Base-by-base conservation (phyloP, 2,888 invertebrate species). In the Eurytoma adleriae region DNA sequence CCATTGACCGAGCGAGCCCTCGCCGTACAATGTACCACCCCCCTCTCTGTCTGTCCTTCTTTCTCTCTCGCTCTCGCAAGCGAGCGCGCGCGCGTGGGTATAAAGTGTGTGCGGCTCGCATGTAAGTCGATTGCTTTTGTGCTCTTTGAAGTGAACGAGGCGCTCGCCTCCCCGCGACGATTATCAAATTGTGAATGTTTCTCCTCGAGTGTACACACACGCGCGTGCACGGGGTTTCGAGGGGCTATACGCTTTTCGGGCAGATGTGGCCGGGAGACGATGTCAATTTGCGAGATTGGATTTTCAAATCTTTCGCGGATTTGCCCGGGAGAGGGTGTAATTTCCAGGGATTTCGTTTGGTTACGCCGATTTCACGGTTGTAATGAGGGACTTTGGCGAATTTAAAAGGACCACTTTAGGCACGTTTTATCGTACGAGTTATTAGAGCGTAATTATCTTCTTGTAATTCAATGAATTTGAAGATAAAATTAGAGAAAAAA, bases 111-210 rank as follows among this genome's bases (percentile, higher is more conserved):
- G n/a, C n/a, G 18, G 16, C 69, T 69, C 27, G 40, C n/a, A 50
- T 56, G 30, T 76, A 76, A 72, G 80, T 80, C 80, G 75, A 80
- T 76, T 76, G 80, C 80, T 69, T 74, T 74, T 79, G 79, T 79
- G 64, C 74, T 71, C 75, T 75, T 76, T 76, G 75, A 75, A 73
- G 64, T 70, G 52, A 27, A 52, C 59, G 68, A 67, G 50, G 52
- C 56, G 48, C 48, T 62, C 54, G 20, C 57, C 4, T 71, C 24
- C 52, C 48, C 40, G 52, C 50, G 62, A 69, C 77, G 77, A 80
- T 77, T 80, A 80, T 80, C 73, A 77, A 80, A 80, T 80, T 77
- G 80, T 56, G 27, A 56, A 54, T 56, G 71, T 76, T 72, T 14
- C 57, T 70, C 16, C n/a, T 66, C 40, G 66, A 50, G 67, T 27